Evolutionary conservation across 2,888 invertebrate genomes (phyloP), one percentile per base, ranked within the genome.

Genomic region (Chironomus tentans): DNA sequence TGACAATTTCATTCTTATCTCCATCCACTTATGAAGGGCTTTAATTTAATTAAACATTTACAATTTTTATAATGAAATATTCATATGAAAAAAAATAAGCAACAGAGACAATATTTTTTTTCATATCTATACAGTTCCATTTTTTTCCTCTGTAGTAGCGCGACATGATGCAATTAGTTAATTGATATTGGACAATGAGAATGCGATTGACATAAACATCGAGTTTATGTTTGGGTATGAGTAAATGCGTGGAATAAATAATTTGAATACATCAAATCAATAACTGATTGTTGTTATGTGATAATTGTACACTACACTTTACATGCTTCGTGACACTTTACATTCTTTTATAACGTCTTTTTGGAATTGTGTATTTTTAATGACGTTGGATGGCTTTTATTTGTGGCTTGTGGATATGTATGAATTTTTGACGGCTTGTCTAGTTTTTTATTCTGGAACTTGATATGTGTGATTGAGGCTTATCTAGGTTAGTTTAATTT

Each of bases 31-130:
- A 38, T 10, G 38, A 38, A 38, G 46, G n/a, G 13, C 15, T 46
- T 71, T 71, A 72, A 72, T 72, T 72, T 72, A 72, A 72, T 72
- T 72, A 72, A 72, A 61, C 61, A 46, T 38, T 56, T 1, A 56
- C n/a, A 56, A n/a, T 56, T 62, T 46, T 46, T 24, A 24, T 22
- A n/a, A 61, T 72, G 28, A 72, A 72, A 62, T 38, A 72, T 72
- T 72, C 61, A 72, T 38, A 10, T 1, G 4, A 4, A 50, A 15
- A 50, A 15, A 56, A 6, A 18, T 56, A 13, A 13, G 50, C 50
- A 13, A 15, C 15, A 56, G n/a, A 15, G n/a, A 56, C 12, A 13
- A 12, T 24, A 22, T 65, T 22, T 21, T 21, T 7, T 21, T 62
- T 15, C 4, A 6, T 6, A 15, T 6, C 15, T 50, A 50, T 50